These are phyloP conservation scores for Sebastes melanostomus DNA, from an alignment of 2,797 vertebrate species.

Conservation along the genomic window DNA sequence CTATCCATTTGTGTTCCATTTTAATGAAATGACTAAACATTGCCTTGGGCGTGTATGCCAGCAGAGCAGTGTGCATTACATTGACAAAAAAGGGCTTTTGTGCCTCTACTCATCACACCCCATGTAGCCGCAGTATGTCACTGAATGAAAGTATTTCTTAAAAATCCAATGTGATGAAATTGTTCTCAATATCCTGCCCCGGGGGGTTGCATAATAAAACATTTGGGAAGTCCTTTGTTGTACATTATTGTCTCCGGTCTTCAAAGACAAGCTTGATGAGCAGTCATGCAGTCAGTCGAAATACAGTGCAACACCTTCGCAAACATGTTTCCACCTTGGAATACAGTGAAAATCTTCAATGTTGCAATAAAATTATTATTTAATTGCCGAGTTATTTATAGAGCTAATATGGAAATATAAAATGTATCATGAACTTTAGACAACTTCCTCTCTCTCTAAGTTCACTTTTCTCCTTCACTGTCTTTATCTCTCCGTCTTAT, in stretches of 20 bases:
- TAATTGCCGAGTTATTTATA: neutral
- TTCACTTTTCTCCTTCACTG: constrained; percentile 11
- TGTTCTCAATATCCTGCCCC: constrained; percentile 55
- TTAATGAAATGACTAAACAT: constrained; percentile 81
- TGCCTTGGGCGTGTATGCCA: constrained; percentile 70
- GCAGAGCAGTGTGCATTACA: constrained; percentile 67
- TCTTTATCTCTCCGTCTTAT: neutral
- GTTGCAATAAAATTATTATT: neutral
- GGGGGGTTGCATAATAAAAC: constrained; percentile 42
- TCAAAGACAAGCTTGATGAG: constrained; percentile 41
- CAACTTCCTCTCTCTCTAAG: constrained; percentile 14
- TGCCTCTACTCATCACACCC: constrained; percentile 49
- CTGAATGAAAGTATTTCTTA: constrained; percentile 48
- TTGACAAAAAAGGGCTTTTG: constrained; percentile 57
- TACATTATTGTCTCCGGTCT: constrained; percentile 25
- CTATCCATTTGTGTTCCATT: constrained; percentile 72
- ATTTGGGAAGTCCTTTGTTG: constrained; percentile 50
- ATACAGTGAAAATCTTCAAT: constrained; percentile 10
- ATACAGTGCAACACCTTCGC: constrained; percentile 27
- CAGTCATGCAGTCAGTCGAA: constrained; percentile 28
- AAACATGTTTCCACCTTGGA: constrained; percentile 22
- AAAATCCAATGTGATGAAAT: constrained; percentile 66
- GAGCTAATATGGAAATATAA: neutral
- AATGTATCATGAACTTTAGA: constrained; percentile 13
- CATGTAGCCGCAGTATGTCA: constrained; percentile 48